Percentiles rank a stretch among this genome's conserved stretches.
These are phyloP conservation scores for Hipparchia semele DNA, from an alignment of 2,888 invertebrate species.

Conservation along the genomic window DNA sequence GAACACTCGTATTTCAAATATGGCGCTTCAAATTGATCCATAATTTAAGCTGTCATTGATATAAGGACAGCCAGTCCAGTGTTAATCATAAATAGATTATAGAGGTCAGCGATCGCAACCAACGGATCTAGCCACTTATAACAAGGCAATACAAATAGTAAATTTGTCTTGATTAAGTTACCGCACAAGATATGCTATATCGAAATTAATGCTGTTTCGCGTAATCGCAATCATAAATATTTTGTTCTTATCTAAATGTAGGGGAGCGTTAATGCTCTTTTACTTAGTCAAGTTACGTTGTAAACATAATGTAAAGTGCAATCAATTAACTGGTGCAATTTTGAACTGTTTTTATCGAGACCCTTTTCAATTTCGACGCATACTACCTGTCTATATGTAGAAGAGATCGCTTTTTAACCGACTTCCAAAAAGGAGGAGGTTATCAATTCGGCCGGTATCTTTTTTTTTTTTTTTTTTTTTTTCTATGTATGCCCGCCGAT, in stretches of 20 bases:
- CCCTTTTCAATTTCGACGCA: neutral
- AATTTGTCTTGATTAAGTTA: slow-evolving; percentile 31
- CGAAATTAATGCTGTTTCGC: slow-evolving; percentile 29
- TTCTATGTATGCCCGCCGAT: too few species aligned
- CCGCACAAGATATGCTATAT: slow-evolving; percentile 30
- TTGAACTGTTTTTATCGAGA: slow-evolving; percentile 7
- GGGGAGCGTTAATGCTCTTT: slow-evolving; percentile 34
- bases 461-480: too few species aligned
- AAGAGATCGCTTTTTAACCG: too few species aligned
- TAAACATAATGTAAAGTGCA: slow-evolving; percentile 24
- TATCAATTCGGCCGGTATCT: too few species aligned
- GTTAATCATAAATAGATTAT: too few species aligned
- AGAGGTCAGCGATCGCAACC: neutral
- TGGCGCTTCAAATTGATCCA: too few species aligned
- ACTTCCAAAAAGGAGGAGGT: too few species aligned
- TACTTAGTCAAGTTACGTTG: slow-evolving; percentile 27
- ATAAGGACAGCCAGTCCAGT: too few species aligned
- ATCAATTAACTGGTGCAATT: slow-evolving; percentile 8
- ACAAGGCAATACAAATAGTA: slow-evolving; percentile 25
- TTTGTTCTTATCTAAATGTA: slow-evolving; percentile 33
- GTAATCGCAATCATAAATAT: slow-evolving; percentile 36
- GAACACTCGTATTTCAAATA: too few species aligned
- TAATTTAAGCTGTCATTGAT: too few species aligned
- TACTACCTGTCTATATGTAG: neutral
- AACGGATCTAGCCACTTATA: slow-evolving; percentile 15